phyloP scores from a whole-genome alignment of 2,888 invertebrate genomes.

The Meiosimyza decipiens region DNA sequence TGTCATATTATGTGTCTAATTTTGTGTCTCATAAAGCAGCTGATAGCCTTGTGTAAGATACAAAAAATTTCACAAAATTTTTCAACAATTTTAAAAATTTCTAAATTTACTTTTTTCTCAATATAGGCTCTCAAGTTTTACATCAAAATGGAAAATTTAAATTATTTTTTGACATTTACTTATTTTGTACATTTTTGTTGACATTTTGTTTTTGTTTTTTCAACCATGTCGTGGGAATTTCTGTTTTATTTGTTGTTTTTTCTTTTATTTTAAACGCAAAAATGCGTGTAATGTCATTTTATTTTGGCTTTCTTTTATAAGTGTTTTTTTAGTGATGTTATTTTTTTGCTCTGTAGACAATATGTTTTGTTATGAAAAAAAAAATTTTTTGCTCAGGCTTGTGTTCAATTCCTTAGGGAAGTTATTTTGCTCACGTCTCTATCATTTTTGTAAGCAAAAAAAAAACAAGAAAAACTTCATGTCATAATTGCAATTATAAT shows the following conservation, averaged over 20 bases:
- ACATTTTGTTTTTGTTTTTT: conserved; percentile 4
- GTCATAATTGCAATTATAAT: no score
- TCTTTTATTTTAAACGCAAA: conserved; percentile 32
- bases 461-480: no score
- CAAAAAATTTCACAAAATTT: no score
- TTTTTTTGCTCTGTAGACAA: conserved; percentile 25
- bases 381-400: neutral
- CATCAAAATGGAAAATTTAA: no score
- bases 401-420: no score
- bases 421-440: no score
- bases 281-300: neutral
- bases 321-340: conserved; percentile 34
- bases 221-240: conserved; percentile 15
- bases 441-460: no score
- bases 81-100: neutral
- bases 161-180: neutral
- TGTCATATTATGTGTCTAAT: no score
- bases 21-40: no score
- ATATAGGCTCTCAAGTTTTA: neutral
- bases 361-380: conserved; percentile 1
- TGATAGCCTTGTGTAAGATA: no score
- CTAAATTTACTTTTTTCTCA: neutral
- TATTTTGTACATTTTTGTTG: conserved; percentile 1
- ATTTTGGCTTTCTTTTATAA: conserved; percentile 28
- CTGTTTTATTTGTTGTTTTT: conserved; percentile 31